phyloP scores from a whole-genome alignment of 2,797 vertebrate genomes.

The Mormyrus proboscirostris region DNA sequence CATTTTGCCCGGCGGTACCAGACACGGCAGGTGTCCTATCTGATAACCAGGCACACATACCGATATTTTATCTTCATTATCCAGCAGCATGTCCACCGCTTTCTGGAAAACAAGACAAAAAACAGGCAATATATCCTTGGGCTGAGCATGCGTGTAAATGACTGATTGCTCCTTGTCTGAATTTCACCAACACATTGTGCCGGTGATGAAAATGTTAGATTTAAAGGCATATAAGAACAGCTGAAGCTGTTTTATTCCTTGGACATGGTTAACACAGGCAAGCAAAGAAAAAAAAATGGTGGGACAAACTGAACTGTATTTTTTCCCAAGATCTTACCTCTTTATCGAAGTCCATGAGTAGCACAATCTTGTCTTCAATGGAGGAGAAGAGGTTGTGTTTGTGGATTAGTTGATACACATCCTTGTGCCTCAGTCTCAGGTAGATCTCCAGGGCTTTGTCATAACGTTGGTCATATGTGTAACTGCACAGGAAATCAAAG shows the following conservation, averaged over 20 bases:
- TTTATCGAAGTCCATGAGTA: conserved; percentile 98
- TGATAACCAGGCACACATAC: conserved; percentile 58
- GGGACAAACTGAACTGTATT: background rate
- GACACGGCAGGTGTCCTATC: background rate
- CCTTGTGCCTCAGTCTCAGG: conserved; percentile 87
- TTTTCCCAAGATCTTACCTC: conserved; percentile 64
- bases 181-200: background rate
- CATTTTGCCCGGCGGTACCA: background rate
- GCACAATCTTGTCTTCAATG: conserved; percentile 94
- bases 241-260: background rate
- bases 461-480: conserved; percentile 96
- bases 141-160: background rate
- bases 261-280: background rate
- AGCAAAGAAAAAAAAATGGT: background rate
- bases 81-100: conserved; percentile 98
- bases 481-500: conserved; percentile 55
- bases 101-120: conserved; percentile 61
- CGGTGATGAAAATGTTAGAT: background rate
- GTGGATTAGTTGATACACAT: conserved; percentile 94
- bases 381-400: conserved; percentile 96
- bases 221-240: background rate
- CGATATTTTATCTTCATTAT: conserved; percentile 97
- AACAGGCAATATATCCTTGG: conserved; percentile 29
- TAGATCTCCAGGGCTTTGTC: conserved; percentile 93
- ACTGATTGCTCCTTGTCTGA: conserved; percentile 1